Evolutionary conservation across 2,113 vertebrate genomes (phyloP).

Genomic region (Daphoenositta chrysoptera): DNA sequence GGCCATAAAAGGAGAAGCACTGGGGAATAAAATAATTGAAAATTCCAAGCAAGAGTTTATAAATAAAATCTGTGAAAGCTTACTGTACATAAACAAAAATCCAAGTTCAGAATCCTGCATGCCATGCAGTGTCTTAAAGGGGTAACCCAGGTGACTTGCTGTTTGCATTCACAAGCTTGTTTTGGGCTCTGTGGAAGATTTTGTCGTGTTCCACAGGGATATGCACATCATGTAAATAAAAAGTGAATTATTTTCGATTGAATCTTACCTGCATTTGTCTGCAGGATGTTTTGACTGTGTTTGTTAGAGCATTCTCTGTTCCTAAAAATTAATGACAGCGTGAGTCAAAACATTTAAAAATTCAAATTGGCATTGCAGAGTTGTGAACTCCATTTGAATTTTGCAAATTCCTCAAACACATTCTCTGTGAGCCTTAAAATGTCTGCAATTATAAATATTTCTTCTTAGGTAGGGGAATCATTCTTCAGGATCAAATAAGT

Average conservation of each 20-base stretch:
- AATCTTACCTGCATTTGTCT: neutral
- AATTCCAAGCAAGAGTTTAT: neutral
- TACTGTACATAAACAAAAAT: neutral
- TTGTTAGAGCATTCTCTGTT: neutral
- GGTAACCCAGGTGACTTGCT: neutral
- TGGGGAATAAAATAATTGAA: neutral
- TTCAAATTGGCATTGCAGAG: neutral
- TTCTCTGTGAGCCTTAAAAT: neutral
- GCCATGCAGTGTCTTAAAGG: neutral
- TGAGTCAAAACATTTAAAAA: neutral
- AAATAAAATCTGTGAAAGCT: neutral
- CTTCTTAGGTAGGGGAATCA: neutral
- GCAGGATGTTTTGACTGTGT: neutral
- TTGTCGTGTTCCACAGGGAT: neutral
- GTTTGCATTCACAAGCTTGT: neutral
- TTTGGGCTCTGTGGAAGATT: neutral
- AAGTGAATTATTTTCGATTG: neutral
- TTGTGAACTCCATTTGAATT: neutral
- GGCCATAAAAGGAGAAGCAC: slow-evolving; percentile 4
- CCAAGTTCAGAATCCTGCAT: neutral
- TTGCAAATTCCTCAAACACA: neutral
- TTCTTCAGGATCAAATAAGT: neutral
- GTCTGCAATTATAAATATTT: neutral
- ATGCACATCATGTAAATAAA: neutral
- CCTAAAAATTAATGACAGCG: neutral